phyloP scores from a whole-genome alignment of 2,888 invertebrate genomes.

The Cordilura impudica region DNA sequence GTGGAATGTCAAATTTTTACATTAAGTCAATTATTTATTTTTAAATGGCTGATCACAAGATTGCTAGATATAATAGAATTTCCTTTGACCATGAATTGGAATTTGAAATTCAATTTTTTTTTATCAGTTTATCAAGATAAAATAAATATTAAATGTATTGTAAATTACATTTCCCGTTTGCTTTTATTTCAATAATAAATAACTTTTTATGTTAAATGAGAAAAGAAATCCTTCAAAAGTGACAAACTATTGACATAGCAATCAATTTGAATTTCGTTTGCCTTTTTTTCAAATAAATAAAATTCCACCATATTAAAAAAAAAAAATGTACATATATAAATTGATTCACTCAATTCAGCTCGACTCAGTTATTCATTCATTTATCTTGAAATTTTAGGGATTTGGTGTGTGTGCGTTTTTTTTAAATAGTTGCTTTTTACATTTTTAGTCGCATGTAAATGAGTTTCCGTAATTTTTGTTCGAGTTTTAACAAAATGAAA shows the following conservation, averaged over 20 bases:
- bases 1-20: no score
- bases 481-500: not conserved
- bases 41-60: no score
- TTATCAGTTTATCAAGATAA: no score
- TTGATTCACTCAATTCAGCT: constrained; percentile 14
- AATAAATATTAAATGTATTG: no score
- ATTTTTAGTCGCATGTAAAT: constrained; percentile 54
- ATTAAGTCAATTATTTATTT: no score
- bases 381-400: constrained; percentile 54
- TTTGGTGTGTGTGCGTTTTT: not conserved
- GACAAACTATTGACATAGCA: constrained; percentile 62
- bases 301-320: constrained; percentile 37
- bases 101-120: no score
- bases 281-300: constrained; percentile 6
- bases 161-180: no score
- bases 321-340: constrained; percentile 40
- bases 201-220: not conserved
- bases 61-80: no score
- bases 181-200: constrained; percentile 28
- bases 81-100: no score
- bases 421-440: constrained; percentile 19
- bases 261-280: constrained; percentile 54
- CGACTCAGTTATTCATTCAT: constrained; percentile 50
- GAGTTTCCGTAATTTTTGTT: constrained; percentile 41
- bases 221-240: constrained; percentile 41